Percentiles rank a stretch among this genome's conserved stretches.
These are phyloP conservation scores for Glyptemys insculpta DNA, from an alignment of 2,797 vertebrate genomes.

Conservation along the genomic window DNA sequence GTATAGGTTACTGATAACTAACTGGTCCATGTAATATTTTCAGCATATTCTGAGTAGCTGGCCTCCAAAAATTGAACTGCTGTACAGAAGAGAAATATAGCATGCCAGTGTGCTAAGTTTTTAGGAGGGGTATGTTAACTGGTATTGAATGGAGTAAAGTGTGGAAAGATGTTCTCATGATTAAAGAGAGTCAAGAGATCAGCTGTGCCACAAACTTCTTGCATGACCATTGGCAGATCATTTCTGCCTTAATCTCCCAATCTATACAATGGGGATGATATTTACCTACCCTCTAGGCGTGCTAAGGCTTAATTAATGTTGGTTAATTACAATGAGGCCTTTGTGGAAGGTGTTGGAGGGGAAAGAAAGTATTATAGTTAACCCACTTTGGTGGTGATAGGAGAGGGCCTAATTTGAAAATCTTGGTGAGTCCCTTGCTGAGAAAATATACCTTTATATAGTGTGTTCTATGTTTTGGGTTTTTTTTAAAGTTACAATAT, in stretches of 20 bases:
- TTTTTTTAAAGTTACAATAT: background rate
- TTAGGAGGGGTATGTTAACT: background rate
- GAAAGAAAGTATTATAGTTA: background rate
- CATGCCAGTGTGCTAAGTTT: background rate
- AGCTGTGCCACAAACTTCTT: background rate
- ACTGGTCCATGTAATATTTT: fast-evolving
- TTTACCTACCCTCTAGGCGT: background rate
- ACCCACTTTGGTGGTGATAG: background rate
- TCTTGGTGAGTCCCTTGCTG: background rate
- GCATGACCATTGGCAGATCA: background rate
- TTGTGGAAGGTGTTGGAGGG: background rate
- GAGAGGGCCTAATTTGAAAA: background rate
- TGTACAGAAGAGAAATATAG: background rate
- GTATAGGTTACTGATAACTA: fast-evolving
- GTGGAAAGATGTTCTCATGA: background rate
- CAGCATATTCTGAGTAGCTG: background rate
- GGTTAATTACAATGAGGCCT: background rate
- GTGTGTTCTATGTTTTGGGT: background rate
- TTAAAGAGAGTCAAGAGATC: background rate
- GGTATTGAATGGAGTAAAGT: background rate
- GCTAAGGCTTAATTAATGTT: background rate
- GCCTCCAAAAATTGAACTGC: background rate
- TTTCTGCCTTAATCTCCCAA: background rate
- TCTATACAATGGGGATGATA: background rate
- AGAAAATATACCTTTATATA: background rate